These are phyloP conservation scores for Aphelinus certus DNA, from an alignment of 1,140 invertebrate species.

Conservation along the genomic window DNA sequence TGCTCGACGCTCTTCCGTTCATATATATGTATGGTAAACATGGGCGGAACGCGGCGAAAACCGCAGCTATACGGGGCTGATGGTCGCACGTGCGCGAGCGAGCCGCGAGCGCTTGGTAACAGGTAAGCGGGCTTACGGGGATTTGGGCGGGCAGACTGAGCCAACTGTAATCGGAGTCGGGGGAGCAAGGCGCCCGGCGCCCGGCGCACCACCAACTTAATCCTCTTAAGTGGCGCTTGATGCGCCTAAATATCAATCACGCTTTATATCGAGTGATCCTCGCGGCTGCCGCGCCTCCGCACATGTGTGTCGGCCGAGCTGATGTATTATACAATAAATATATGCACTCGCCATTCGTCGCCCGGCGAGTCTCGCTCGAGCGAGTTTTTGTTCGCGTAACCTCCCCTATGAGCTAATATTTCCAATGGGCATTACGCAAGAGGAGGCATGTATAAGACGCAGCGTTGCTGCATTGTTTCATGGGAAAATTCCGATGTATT, in stretches of 20 bases:
- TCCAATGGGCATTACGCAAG: too few relatives aligned
- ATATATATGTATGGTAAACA: too few relatives aligned
- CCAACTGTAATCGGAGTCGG: slow-evolving; percentile 62
- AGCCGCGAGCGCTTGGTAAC: slow-evolving; percentile 44
- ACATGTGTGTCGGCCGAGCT: too few relatives aligned
- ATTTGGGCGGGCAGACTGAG: slow-evolving; percentile 60
- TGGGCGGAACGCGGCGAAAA: neutral
- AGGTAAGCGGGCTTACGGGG: slow-evolving; percentile 54
- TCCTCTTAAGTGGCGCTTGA: slow-evolving; percentile 63
- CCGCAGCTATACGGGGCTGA: neutral
- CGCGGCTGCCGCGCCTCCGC: too few relatives aligned
- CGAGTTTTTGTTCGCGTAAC: neutral
- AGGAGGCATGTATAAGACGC: too few relatives aligned
- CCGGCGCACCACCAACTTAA: slow-evolving; percentile 44
- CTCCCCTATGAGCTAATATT: too few relatives aligned
- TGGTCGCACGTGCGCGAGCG: neutral
- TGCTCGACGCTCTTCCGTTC: too few relatives aligned
- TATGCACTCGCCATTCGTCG: neutral
- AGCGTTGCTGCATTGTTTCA: too few relatives aligned
- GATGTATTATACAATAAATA: too few relatives aligned
- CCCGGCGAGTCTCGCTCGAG: slow-evolving; percentile 11
- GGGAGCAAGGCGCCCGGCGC: slow-evolving; percentile 9
- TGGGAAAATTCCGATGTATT: too few relatives aligned
- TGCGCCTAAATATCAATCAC: slow-evolving; percentile 64
- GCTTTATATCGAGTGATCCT: slow-evolving; percentile 48